Percentiles rank a stretch among this genome's conserved stretches.
Conservation (phyloP, 2,888 invertebrate species). For the Bimastos eiseni region DNA sequence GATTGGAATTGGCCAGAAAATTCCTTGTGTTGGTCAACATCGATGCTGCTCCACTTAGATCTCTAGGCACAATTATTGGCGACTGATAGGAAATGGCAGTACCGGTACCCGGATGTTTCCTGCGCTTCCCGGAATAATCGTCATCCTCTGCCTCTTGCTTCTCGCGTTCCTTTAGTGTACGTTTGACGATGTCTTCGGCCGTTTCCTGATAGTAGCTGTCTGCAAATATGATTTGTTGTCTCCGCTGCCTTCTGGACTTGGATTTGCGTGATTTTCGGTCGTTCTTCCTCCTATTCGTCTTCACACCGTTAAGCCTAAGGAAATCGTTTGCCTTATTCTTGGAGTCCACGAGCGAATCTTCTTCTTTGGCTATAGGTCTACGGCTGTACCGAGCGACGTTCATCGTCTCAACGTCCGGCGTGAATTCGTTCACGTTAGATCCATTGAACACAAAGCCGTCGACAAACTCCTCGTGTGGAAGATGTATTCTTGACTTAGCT, state of each 20-base stretch:
- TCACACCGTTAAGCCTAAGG: background rate
- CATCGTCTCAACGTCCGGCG: background rate
- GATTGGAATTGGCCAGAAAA: background rate
- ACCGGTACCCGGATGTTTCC: background rate
- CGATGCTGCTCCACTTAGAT: background rate
- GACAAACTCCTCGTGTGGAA: background rate
- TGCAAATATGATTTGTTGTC: background rate
- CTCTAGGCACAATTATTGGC: background rate
- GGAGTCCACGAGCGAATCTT: background rate
- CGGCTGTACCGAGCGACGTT: background rate
- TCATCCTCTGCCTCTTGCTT: background rate
- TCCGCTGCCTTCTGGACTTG: background rate
- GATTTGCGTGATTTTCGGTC: background rate
- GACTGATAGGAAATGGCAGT: background rate
- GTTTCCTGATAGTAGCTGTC: background rate
- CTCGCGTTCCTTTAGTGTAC: background rate
- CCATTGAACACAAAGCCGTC: background rate
- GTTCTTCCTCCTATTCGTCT: background rate
- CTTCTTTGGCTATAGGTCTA: background rate
- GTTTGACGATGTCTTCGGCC: slow-evolving; percentile 8
- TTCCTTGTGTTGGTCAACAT: background rate
- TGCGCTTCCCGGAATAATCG: background rate
- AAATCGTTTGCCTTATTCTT: background rate
- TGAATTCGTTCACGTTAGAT: background rate
- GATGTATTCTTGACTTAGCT: background rate